These are phyloP conservation scores for Portunus trituberculatus DNA, from an alignment of 1,140 invertebrate species.

Conservation along the genomic window DNA sequence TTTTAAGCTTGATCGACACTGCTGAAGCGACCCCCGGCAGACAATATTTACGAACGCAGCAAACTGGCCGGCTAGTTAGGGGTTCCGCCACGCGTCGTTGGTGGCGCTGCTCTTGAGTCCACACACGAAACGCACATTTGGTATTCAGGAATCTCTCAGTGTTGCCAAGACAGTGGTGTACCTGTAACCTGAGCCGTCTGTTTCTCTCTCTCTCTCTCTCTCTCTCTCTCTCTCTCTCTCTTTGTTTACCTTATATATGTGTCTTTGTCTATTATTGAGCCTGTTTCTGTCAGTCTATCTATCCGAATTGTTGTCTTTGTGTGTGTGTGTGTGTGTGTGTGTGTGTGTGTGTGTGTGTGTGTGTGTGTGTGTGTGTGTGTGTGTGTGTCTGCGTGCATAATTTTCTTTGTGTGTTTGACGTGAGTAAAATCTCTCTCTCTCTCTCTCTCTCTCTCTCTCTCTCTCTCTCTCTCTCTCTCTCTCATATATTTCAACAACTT, in stretches of 20 bases:
- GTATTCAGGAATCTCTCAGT: slow-evolving; percentile 40
- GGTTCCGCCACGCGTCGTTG: not conserved
- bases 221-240: slow-evolving; percentile 32
- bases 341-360: not conserved
- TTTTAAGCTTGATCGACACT: slow-evolving; percentile 53
- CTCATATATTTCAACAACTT: not conserved
- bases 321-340: not conserved
- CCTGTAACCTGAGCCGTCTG: not conserved
- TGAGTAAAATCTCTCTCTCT: not conserved
- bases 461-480: not conserved
- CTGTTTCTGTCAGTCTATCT: not conserved
- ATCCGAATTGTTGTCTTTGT: too few relatives aligned
- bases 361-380: slow-evolving; percentile 31
- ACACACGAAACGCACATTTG: slow-evolving; percentile 52
- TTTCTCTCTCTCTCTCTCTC: slow-evolving; percentile 26
- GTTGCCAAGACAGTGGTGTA: slow-evolving; percentile 46
- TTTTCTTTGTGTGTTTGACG: too few relatives aligned
- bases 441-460: slow-evolving; percentile 8
- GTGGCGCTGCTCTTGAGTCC: slow-evolving; percentile 24
- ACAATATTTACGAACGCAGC: slow-evolving; percentile 50
- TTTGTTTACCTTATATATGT: not conserved
- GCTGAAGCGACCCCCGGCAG: not conserved
- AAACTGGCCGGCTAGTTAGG: slow-evolving; percentile 42
- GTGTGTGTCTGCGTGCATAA: not conserved
- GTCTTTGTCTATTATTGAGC: not conserved